These are phyloP conservation scores for Passerina amoena DNA, from an alignment of 2,113 vertebrate species.

Conservation along the genomic window DNA sequence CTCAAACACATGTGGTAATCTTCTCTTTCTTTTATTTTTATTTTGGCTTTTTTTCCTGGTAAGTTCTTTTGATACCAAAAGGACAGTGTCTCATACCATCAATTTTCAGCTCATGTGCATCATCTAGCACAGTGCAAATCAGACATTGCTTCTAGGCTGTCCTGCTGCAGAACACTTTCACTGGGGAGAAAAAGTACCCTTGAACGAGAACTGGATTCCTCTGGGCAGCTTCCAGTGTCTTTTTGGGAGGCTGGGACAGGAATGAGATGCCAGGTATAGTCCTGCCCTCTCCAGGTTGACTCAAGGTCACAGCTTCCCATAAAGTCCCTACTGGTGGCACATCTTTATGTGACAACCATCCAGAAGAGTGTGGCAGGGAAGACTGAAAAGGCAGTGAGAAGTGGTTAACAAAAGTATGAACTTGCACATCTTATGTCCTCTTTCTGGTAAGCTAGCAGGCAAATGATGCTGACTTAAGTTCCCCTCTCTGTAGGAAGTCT, in stretches of 20 bases:
- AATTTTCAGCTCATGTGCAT: background rate
- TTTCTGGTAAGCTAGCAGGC: background rate
- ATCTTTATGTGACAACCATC: background rate
- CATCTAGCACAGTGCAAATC: background rate
- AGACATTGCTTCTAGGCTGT: background rate
- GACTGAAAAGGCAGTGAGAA: background rate
- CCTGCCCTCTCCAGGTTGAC: accelerated
- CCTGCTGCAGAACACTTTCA: background rate
- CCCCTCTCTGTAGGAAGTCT: background rate
- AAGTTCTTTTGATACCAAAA: background rate
- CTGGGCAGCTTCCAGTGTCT: background rate
- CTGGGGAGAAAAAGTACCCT: background rate
- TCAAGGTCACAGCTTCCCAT: background rate
- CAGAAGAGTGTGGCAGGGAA: background rate
- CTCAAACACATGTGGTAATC: background rate
- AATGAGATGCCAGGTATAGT: background rate
- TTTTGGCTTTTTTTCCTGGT: background rate
- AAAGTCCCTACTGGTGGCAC: background rate
- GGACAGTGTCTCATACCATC: background rate
- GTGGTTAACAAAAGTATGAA: background rate
- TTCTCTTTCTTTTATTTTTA: background rate
- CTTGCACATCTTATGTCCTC: background rate
- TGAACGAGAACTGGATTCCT: background rate
- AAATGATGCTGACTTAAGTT: background rate
- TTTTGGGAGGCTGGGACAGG: background rate